phyloP scores from a whole-genome alignment of 2,888 invertebrate species.

The Harpalus rubripes region DNA sequence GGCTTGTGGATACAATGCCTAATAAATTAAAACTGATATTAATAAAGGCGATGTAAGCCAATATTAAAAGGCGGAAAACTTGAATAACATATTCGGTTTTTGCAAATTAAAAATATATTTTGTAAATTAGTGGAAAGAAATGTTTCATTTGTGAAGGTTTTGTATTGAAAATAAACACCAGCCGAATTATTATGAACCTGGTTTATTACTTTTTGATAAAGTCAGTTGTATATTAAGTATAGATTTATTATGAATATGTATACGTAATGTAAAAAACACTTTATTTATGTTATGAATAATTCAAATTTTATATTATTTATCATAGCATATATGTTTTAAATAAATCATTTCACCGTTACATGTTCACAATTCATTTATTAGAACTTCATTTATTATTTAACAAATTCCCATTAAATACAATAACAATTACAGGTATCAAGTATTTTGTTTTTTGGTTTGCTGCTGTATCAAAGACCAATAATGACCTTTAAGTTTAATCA shows the following conservation, averaged over 20 bases:
- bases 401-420: not conserved
- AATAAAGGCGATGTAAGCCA: too few relatives aligned
- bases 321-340: constrained; percentile 41
- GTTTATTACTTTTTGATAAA: not conserved
- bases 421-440: constrained; percentile 21
- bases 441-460: constrained; percentile 74
- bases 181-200: too few relatives aligned
- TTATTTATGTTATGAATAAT: constrained; percentile 39
- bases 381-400: not conserved
- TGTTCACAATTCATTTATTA: constrained; percentile 20
- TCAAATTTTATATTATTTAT: constrained; percentile 44
- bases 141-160: too few relatives aligned
- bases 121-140: too few relatives aligned
- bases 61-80: too few relatives aligned
- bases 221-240: not conserved
- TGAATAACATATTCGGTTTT: too few relatives aligned
- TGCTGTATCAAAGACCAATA: constrained; percentile 92
- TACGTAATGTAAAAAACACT: constrained; percentile 41
- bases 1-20: too few relatives aligned
- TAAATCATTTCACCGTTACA: constrained; percentile 30
- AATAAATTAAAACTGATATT: too few relatives aligned
- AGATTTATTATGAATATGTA: constrained; percentile 43
- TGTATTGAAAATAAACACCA: not conserved
- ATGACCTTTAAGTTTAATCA: constrained; percentile 88
- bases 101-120: too few relatives aligned